phyloP scores from a whole-genome alignment of 2,888 invertebrate species.

The Drosophila lacicola region DNA sequence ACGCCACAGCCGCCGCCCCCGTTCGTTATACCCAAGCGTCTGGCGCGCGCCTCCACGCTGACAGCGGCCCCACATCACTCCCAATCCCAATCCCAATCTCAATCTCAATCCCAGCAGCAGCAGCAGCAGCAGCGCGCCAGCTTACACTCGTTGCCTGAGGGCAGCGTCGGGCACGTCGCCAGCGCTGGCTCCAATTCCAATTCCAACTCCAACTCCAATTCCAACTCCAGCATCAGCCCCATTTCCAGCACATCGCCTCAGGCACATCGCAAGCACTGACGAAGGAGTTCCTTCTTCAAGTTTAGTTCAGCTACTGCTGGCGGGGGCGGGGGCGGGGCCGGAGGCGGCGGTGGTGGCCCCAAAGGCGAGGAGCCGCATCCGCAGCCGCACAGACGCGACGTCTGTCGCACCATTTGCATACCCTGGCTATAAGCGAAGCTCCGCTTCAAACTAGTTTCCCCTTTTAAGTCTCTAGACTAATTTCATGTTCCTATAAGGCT shows the following conservation, averaged over 20 bases:
- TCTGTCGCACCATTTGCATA: slow-evolving; percentile 83
- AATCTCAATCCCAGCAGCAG: slow-evolving; percentile 28
- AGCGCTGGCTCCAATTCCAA: slow-evolving; percentile 47
- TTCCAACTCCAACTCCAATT: slow-evolving; percentile 40
- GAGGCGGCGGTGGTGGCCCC: slow-evolving; percentile 68
- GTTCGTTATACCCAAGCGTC: slow-evolving; percentile 84
- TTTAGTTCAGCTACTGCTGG: slow-evolving; percentile 53
- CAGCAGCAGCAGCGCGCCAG: slow-evolving; percentile 70
- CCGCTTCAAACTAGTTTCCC: background rate
- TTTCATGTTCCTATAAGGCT: slow-evolving; percentile 22
- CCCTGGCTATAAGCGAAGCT: slow-evolving; percentile 81
- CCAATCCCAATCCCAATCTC: slow-evolving; percentile 13
- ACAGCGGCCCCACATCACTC: slow-evolving; percentile 35
- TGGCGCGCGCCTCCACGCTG: slow-evolving; percentile 81
- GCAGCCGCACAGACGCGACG: slow-evolving; percentile 72
- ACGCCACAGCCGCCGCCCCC: slow-evolving; percentile 84
- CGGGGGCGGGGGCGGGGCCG: slow-evolving; percentile 29
- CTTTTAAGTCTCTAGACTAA: background rate
- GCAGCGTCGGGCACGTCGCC: slow-evolving; percentile 35
- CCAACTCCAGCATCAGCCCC: slow-evolving; percentile 22
- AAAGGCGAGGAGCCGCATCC: slow-evolving; percentile 76
- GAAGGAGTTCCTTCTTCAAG: slow-evolving; percentile 84
- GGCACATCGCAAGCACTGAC: slow-evolving; percentile 84
- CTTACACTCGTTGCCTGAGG: slow-evolving; percentile 68
- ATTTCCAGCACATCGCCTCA: slow-evolving; percentile 60